Conservation (phyloP, 2,888 invertebrate genomes). For the Prosopocoilus inquinatus region DNA sequence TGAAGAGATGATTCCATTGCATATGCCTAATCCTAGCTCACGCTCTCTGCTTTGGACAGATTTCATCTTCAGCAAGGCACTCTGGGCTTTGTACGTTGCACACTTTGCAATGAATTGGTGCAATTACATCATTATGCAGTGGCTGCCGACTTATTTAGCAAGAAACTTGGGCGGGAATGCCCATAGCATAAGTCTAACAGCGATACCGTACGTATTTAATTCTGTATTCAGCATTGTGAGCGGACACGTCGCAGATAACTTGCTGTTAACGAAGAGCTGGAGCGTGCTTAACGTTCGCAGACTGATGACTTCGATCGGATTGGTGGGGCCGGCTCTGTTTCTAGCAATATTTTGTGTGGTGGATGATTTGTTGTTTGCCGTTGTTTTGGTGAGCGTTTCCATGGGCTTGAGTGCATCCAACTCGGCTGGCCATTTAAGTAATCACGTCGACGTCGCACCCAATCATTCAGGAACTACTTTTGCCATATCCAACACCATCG, state of each 20-base stretch:
- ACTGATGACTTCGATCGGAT: slow-evolving; percentile 69
- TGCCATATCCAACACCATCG: slow-evolving; percentile 73
- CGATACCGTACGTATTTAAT: slow-evolving; percentile 72
- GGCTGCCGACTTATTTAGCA: slow-evolving; percentile 72
- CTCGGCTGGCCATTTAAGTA: slow-evolving; percentile 73
- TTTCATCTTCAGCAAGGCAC: slow-evolving; percentile 65
- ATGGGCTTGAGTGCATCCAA: slow-evolving; percentile 75
- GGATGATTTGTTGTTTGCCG: slow-evolving; percentile 65
- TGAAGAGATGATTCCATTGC: slow-evolving; percentile 58
- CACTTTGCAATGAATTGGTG: slow-evolving; percentile 82
- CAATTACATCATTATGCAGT: slow-evolving; percentile 77
- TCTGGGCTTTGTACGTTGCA: slow-evolving; percentile 73
- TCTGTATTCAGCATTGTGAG: slow-evolving; percentile 68
- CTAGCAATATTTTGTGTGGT: slow-evolving; percentile 69
- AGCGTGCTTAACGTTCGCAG: slow-evolving; percentile 64
- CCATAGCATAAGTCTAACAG: slow-evolving; percentile 69
- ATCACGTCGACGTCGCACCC: slow-evolving; percentile 75
- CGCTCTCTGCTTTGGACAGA: slow-evolving; percentile 54
- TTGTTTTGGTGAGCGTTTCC: slow-evolving; percentile 70
- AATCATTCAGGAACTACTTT: slow-evolving; percentile 76
- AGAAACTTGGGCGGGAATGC: slow-evolving; percentile 64
- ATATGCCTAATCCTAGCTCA: slow-evolving; percentile 40
- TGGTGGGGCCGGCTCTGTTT: slow-evolving; percentile 70
- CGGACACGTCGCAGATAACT: slow-evolving; percentile 69
- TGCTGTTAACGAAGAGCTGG: slow-evolving; percentile 56